phyloP scores from a whole-genome alignment of 2,113 vertebrate species.

The Crotalus horridus region DNA sequence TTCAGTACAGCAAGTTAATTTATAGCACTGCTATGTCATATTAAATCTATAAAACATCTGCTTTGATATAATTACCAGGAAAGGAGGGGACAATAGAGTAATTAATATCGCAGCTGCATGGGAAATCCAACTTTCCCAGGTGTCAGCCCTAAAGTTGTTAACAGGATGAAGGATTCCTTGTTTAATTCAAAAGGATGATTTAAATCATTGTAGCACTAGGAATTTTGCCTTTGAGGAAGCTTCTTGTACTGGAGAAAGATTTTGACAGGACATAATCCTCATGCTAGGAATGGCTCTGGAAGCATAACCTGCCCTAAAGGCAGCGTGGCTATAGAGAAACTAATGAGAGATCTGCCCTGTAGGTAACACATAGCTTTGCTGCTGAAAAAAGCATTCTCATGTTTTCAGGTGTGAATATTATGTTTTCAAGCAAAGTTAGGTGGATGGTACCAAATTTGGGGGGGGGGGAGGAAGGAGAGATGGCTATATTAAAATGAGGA shows the following conservation, averaged over 20 bases:
- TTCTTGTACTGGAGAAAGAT: background rate
- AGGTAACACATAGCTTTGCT: background rate
- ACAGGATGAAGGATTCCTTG: slow-evolving; percentile 29
- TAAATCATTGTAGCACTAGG: slow-evolving; percentile 3
- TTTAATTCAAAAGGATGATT: slow-evolving; percentile 9
- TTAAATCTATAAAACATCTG: slow-evolving; percentile 39
- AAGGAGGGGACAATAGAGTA: slow-evolving; percentile 10
- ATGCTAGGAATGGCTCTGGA: background rate
- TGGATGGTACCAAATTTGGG: background rate
- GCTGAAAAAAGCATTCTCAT: background rate
- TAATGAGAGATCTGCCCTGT: slow-evolving; percentile 2
- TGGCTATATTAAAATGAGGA: background rate
- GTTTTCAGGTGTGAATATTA: background rate
- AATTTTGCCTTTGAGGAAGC: slow-evolving; percentile 15
- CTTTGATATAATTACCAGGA: slow-evolving; percentile 22
- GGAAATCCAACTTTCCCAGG: slow-evolving; percentile 22
- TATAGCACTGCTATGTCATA: background rate
- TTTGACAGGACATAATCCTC: background rate
- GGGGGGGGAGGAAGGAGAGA: background rate
- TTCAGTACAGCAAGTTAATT: slow-evolving; percentile 10
- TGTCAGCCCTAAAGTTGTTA: slow-evolving; percentile 27
- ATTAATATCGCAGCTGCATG: slow-evolving; percentile 34
- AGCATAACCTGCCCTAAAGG: background rate
- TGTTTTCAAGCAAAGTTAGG: background rate
- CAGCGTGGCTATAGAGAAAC: background rate